These are phyloP conservation scores for Corvus hawaiiensis DNA, from an alignment of 2,113 vertebrate species.

Conservation along the genomic window DNA sequence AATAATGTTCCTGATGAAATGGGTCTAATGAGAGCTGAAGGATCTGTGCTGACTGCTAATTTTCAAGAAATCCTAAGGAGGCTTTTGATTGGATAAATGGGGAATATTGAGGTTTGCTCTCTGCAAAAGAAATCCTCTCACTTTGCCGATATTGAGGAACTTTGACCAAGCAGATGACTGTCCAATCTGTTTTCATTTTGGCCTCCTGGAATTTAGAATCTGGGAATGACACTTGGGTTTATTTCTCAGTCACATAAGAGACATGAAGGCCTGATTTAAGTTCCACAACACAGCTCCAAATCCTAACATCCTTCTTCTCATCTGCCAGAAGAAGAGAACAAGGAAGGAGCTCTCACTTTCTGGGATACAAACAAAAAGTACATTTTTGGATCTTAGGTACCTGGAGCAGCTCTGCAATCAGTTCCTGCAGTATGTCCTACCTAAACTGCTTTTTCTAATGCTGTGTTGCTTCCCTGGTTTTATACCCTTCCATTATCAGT, in stretches of 20 bases:
- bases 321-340: neutral
- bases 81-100: neutral
- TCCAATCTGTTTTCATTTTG: neutral
- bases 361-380: neutral
- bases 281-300: neutral
- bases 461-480: neutral
- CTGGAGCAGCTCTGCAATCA: neutral
- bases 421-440: neutral
- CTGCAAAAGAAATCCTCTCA: neutral
- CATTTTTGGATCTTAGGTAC: neutral
- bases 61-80: neutral
- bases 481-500: neutral
- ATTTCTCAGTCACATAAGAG: neutral
- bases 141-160: neutral
- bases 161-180: neutral
- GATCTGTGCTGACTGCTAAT: neutral
- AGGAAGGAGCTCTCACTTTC: neutral
- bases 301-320: neutral
- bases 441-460: neutral
- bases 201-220: neutral
- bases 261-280: neutral
- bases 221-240: neutral
- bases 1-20: slow-evolving; percentile 6
- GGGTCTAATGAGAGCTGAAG: neutral
- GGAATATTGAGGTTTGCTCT: neutral